These are phyloP conservation scores for Selenia dentaria DNA, from an alignment of 2,888 invertebrate species.

Conservation along the genomic window DNA sequence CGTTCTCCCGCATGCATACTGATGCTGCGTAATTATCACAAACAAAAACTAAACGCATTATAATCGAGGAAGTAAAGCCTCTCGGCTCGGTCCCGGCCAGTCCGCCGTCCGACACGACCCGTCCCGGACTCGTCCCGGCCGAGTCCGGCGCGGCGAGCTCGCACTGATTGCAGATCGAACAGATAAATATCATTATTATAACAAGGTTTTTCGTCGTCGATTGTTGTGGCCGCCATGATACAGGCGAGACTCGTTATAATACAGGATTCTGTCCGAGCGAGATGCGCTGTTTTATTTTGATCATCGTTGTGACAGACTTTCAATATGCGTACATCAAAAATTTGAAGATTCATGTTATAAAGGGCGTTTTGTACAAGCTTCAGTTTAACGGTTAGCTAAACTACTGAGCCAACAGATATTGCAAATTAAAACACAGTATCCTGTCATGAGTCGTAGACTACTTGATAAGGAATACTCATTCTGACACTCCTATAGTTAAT, in stretches of 20 bases:
- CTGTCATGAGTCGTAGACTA: no score
- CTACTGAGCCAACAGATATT: no score
- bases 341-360: background rate
- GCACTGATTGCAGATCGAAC: slow-evolving; percentile 32
- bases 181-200: slow-evolving; percentile 35
- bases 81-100: slow-evolving; percentile 6
- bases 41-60: slow-evolving; percentile 72
- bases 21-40: slow-evolving; percentile 71
- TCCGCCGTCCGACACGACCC: slow-evolving; percentile 19
- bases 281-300: slow-evolving; percentile 6
- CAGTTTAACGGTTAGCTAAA: no score
- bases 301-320: slow-evolving; percentile 3
- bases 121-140: slow-evolving; percentile 30
- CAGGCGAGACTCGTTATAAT: slow-evolving; percentile 12
- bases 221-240: slow-evolving; percentile 17
- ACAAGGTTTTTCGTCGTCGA: slow-evolving; percentile 26
- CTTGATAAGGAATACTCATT: no score
- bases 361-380: no score
- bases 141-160: slow-evolving; percentile 44
- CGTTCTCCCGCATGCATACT: slow-evolving; percentile 68
- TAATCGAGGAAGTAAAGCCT: slow-evolving; percentile 76
- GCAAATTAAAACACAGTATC: no score
- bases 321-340: background rate
- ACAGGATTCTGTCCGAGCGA: slow-evolving; percentile 1
- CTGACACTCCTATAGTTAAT: slow-evolving; percentile 13